Base-by-base conservation (phyloP, 2,113 vertebrate species). In the Rhinogobius similis region DNA sequence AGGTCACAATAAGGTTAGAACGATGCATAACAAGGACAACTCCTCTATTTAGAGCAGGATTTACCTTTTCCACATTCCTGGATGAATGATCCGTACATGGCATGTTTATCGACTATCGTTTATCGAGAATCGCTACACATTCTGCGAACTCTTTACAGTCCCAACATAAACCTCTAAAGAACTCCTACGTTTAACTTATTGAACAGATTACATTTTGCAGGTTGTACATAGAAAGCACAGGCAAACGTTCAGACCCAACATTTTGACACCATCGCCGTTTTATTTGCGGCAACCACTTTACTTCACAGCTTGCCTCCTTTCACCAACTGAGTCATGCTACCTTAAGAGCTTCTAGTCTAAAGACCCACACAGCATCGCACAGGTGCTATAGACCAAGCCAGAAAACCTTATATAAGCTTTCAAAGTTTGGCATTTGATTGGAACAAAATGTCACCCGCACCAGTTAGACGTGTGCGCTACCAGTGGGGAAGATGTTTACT, bases 401-500 rank as follows among this genome's bases (percentile, higher is more conserved):
- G 2, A 36, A 32, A 59, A 18, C 13, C 26, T 32, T 32, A 59
- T 16, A 59, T 32, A 59, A 59, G 26, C 26, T 29, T 29, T 18
- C 2, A 5, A 26, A 27, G 24, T 27, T 14, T 26, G 12, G 26
- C 26, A 3, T 58, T 58, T 29, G 55, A 58, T 58, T 29, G 18
- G 55, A 58, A 58, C 13, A 58, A 58, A 36, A 61, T 38, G 32
- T 36, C 29, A 32, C 29, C n/a, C n/a, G 3, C 29, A 29, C 2
- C 13, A 0, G 26, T 18, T 6, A 14, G 70, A 73, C 20, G 4
- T 52, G 36, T 77, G 77, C 76, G 76, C 75, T 77, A 73, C 13
- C 67, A 82, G 70, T 59, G 50, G 61, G 65, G 68, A 68, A 12
- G 24, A 29, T 56, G 77, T 81, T 79, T 36, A 78, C 75, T 78